These are phyloP conservation scores for Lophius piscatorius DNA, from an alignment of 2,113 vertebrate species.

Conservation along the genomic window DNA sequence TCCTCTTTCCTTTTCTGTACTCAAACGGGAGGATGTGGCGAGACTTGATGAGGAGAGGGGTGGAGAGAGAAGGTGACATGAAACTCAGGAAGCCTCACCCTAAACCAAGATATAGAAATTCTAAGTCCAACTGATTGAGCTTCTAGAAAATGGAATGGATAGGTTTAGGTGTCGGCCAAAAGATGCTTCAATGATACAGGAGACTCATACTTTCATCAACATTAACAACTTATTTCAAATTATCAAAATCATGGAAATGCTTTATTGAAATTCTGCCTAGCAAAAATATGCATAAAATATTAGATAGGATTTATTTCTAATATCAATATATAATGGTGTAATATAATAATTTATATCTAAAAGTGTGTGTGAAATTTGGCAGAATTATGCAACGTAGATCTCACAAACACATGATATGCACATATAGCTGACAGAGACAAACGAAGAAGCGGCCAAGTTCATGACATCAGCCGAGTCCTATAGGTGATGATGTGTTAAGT, in stretches of 20 bases:
- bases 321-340: no score
- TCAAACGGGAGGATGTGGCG: conserved; percentile 73
- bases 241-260: no score
- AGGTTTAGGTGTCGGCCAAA: background rate
- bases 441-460: conserved; percentile 15
- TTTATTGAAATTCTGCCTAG: no score
- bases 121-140: background rate
- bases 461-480: conserved; percentile 56
- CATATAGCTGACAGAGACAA: conserved; percentile 10
- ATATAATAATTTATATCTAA: no score
- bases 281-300: no score
- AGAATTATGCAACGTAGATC: conserved; percentile 22
- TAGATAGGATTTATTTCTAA: no score
- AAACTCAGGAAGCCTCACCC: conserved; percentile 36
- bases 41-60: conserved; percentile 67
- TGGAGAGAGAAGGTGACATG: conserved; percentile 44
- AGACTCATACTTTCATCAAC: no score
- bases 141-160: background rate
- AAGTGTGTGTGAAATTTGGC: no score
- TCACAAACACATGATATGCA: conserved; percentile 13
- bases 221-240: no score
- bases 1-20: conserved; percentile 70
- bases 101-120: conserved; percentile 33
- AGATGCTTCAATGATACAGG: no score
- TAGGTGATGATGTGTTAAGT: conserved; percentile 69